Evolutionary conservation across 2,888 invertebrate species (phyloP).

Genomic region (Adelognathus sp.): DNA sequence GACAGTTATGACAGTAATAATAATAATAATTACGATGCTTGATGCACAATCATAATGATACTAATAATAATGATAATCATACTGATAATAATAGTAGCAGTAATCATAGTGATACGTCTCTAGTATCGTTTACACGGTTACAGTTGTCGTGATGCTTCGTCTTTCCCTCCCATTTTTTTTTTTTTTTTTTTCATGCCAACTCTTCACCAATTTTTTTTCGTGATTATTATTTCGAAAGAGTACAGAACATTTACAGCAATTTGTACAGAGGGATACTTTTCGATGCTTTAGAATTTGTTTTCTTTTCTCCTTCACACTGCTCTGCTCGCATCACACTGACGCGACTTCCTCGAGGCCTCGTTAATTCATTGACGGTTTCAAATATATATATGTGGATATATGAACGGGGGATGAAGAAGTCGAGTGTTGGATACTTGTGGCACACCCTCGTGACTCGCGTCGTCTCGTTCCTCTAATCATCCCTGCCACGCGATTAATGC

Average conservation of each 20-base stretch:
- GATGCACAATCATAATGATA: slow-evolving; percentile 54
- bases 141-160: slow-evolving; percentile 58
- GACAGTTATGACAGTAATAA: slow-evolving; percentile 53
- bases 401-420: neutral
- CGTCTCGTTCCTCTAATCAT: slow-evolving; percentile 13
- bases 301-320: neutral
- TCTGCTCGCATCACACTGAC: neutral
- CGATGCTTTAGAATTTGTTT: neutral
- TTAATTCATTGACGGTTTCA: slow-evolving; percentile 16
- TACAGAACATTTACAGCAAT: neutral
- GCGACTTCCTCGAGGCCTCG: neutral
- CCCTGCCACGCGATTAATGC: neutral
- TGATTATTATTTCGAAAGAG: neutral
- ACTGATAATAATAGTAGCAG: slow-evolving; percentile 49
- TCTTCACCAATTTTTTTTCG: neutral
- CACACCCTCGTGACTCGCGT: neutral
- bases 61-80: slow-evolving; percentile 40
- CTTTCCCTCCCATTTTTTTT: slow-evolving; percentile 32
- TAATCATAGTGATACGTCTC: slow-evolving; percentile 64
- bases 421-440: neutral
- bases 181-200: slow-evolving; percentile 8
- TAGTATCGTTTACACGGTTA: slow-evolving; percentile 64
- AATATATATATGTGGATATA: neutral
- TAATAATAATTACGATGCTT: slow-evolving; percentile 48
- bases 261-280: neutral